Conservation (phyloP, 2,113 vertebrate genomes). For the Puntigrus tetrazona region DNA sequence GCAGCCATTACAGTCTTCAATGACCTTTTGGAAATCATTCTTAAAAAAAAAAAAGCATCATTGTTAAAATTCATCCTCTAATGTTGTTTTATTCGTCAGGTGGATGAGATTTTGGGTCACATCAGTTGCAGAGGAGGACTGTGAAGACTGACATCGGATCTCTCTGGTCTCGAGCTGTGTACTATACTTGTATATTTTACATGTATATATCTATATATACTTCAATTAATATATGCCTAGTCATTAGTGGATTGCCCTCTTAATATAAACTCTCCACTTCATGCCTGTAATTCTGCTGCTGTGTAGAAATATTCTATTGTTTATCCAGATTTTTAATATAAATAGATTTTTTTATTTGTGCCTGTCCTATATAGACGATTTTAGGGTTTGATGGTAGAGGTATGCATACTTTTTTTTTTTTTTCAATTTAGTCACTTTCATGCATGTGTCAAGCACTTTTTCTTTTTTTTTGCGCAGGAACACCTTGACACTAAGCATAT, state of each 20-base stretch:
- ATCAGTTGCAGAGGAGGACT: background rate
- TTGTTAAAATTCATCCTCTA: no score
- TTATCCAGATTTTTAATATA: slow-evolving; percentile 57
- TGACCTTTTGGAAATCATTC: no score
- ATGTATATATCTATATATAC: slow-evolving; percentile 61
- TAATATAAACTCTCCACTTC: slow-evolving; percentile 46
- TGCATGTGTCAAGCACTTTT: slow-evolving; percentile 32
- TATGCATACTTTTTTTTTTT: slow-evolving; percentile 24
- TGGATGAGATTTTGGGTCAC: slow-evolving; percentile 29
- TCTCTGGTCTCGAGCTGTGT: slow-evolving; percentile 52
- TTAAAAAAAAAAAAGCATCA: no score
- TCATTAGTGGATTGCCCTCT: slow-evolving; percentile 50
- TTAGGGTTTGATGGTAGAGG: slow-evolving; percentile 26
- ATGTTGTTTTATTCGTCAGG: slow-evolving; percentile 16
- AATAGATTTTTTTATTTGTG: slow-evolving; percentile 58
- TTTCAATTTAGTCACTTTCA: slow-evolving; percentile 16
- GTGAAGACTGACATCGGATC: background rate
- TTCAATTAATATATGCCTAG: slow-evolving; percentile 61
- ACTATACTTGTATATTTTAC: slow-evolving; percentile 76
- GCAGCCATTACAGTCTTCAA: no score
- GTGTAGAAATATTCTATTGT: slow-evolving; percentile 48
- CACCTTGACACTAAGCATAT: slow-evolving; percentile 23
- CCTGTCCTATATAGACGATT: slow-evolving; percentile 39
- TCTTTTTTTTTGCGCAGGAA: slow-evolving; percentile 18
- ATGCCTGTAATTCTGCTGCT: slow-evolving; percentile 69